phyloP scores from a whole-genome alignment of 2,113 vertebrate species.

The Rattus norvegicus region GRCr8 NC_086026.1:13309001-13309500 shows the following conservation, averaged over 20 bases:
- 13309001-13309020: constrained; percentile 8
- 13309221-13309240: constrained; percentile 60
- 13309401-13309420: background rate
- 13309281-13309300: too few species aligned
- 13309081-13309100: constrained; percentile 89
- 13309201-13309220: constrained; percentile 59
- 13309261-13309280: background rate
- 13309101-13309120: constrained; percentile 86
- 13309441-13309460: background rate
- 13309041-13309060: constrained; percentile 64
- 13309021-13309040: background rate
- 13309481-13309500: background rate
- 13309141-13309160: constrained; percentile 74
- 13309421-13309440: background rate
- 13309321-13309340: background rate
- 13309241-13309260: constrained; percentile 32
- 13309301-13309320: background rate
- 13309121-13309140: constrained; percentile 84
- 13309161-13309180: constrained; percentile 71
- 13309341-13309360: background rate
- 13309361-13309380: background rate
- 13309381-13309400: background rate
- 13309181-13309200: constrained; percentile 34
- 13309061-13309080: constrained; percentile 76
- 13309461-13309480: background rate